These are phyloP conservation scores for Heliocidaris erythrogramma DNA, from an alignment of 35 echinoderm and acorn worm genomes.

Conservation along the genomic window DNA sequence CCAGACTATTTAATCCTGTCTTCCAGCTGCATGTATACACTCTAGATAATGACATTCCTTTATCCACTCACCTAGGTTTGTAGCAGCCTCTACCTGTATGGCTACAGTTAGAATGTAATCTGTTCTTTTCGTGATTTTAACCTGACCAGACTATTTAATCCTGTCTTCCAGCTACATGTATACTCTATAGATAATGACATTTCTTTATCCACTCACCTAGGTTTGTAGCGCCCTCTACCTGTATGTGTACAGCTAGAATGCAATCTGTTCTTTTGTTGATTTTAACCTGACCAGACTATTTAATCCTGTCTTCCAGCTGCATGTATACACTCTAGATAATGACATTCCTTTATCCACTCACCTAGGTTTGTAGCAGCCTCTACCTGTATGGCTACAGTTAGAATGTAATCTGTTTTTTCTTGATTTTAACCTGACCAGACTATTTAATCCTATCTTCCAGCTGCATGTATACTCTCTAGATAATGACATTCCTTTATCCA, in stretches of 20 bases:
- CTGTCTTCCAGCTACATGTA: slow-evolving; percentile 71
- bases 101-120: slow-evolving; percentile 87
- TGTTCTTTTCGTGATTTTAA: slow-evolving; percentile 74
- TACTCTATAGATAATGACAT: too few species aligned
- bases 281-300: slow-evolving; percentile 75
- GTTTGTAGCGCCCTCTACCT: too few species aligned
- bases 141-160: slow-evolving; percentile 85
- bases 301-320: slow-evolving; percentile 76
- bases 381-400: slow-evolving; percentile 76
- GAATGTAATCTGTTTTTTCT: slow-evolving; percentile 75
- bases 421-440: too few species aligned
- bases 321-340: too few species aligned
- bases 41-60: neutral
- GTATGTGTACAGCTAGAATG: slow-evolving; percentile 62
- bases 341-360: slow-evolving; percentile 10
- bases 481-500: too few species aligned
- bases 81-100: slow-evolving; percentile 77
- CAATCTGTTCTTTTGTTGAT: slow-evolving; percentile 80
- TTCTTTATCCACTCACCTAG: too few species aligned
- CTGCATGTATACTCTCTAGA: too few species aligned
- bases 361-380: slow-evolving; percentile 92
- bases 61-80: slow-evolving; percentile 75
- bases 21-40: slow-evolving; percentile 43
- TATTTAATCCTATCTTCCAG: too few species aligned
- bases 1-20: slow-evolving; percentile 80